Percentiles rank a stretch among this genome's conserved stretches.
Evolutionary conservation across 2,888 invertebrate genomes (phyloP).

Genomic region (Petrolisthes manimaculis): DNA sequence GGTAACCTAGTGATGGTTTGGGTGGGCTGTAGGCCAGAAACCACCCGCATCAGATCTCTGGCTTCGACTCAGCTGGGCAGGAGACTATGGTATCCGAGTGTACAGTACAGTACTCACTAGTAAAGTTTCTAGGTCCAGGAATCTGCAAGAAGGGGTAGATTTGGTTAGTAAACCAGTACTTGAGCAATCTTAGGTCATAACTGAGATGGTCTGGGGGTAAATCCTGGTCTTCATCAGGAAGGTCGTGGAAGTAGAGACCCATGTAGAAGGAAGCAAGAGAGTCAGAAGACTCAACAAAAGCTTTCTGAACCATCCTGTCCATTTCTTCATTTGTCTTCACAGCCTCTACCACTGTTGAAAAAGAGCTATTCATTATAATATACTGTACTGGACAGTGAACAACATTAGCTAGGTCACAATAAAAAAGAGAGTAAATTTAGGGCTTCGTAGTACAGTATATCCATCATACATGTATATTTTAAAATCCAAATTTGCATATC

Average conservation of each 20-base stretch:
- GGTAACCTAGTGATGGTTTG: too few relatives aligned
- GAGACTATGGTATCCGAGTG: too few relatives aligned
- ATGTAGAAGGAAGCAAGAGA: conserved; percentile 29
- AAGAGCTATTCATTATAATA: not conserved
- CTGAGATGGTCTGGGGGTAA: conserved; percentile 35
- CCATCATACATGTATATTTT: too few relatives aligned
- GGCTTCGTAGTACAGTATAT: too few relatives aligned
- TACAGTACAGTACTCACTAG: conserved; percentile 13
- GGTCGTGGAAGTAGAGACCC: conserved; percentile 46
- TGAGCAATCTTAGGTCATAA: conserved; percentile 46
- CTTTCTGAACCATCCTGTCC: conserved; percentile 32
- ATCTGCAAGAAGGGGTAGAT: conserved; percentile 47
- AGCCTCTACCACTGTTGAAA: not conserved
- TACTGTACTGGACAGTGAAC: too few relatives aligned
- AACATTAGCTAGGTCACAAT: too few relatives aligned
- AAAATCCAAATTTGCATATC: too few relatives aligned
- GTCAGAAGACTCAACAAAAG: conserved; percentile 34
- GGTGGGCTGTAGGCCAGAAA: too few relatives aligned
- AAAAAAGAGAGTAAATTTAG: too few relatives aligned
- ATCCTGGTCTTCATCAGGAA: not conserved
- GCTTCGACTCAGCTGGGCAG: too few relatives aligned
- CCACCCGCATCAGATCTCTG: too few relatives aligned
- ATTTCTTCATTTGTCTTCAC: conserved; percentile 52
- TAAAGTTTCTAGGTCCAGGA: conserved; percentile 53
- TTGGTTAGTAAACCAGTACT: conserved; percentile 43